phyloP scores from a whole-genome alignment of 2,888 invertebrate species.

The Temnothorax ravouxi region DNA sequence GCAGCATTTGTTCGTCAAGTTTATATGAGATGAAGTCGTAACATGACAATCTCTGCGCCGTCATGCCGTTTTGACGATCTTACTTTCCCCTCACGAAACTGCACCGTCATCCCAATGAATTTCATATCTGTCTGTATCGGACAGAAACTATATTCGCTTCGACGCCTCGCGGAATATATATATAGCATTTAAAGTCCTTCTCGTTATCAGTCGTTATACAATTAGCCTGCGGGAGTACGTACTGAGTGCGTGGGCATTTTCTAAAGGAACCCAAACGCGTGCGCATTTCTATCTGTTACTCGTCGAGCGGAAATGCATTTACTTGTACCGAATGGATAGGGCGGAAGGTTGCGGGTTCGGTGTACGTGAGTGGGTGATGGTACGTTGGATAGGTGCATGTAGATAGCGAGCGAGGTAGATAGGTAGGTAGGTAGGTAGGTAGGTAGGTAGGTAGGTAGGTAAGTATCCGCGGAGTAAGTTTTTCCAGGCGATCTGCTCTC shows the following conservation, averaged over 20 bases:
- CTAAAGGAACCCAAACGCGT: slow-evolving; percentile 45
- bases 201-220: slow-evolving; percentile 35
- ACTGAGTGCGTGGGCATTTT: background rate
- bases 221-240: slow-evolving; percentile 13
- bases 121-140: background rate
- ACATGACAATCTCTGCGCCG: slow-evolving; percentile 1
- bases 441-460: slow-evolving; percentile 73
- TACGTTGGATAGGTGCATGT: slow-evolving; percentile 71
- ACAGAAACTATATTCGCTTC: background rate
- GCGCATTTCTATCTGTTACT: slow-evolving; percentile 59
- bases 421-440: slow-evolving; percentile 57
- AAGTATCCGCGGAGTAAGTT: slow-evolving; percentile 81
- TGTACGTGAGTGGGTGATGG: slow-evolving; percentile 70
- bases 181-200: background rate
- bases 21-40: background rate
- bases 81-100: slow-evolving; percentile 11
- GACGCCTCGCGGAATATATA: background rate
- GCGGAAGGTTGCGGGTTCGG: slow-evolving; percentile 68
- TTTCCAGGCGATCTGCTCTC: slow-evolving; percentile 84
- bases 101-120: slow-evolving; percentile 8
- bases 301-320: slow-evolving; percentile 73
- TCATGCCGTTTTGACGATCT: background rate
- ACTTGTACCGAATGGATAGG: slow-evolving; percentile 60
- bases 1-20: background rate
- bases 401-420: slow-evolving; percentile 36